A percentile compares a stretch with the other conserved stretches of the same genome.
Evolutionary conservation across 2,797 vertebrate species (phyloP).

Genomic region (Sarcoramphus papa): DNA sequence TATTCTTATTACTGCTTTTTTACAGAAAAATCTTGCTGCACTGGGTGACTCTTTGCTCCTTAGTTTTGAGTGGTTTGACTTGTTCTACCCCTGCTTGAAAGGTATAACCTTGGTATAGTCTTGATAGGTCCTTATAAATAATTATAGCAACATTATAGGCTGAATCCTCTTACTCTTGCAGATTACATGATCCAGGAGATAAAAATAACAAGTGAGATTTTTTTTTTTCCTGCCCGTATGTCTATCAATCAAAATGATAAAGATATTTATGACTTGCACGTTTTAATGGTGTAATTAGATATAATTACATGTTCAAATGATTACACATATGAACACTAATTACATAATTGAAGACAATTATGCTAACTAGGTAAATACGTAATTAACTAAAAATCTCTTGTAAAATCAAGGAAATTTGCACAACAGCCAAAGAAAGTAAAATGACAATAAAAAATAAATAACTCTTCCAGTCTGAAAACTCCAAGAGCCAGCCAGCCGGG

Average conservation of each 20-base stretch:
- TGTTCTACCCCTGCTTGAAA: background rate
- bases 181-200: background rate
- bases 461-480: background rate
- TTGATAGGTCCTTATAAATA: background rate
- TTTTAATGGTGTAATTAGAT: slow-evolving; percentile 61
- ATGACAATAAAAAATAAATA: background rate
- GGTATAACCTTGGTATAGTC: background rate
- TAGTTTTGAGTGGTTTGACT: accelerated
- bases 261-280: slow-evolving; percentile 59
- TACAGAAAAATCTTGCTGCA: background rate
- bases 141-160: background rate
- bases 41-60: background rate
- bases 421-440: background rate
- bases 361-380: slow-evolving; percentile 59
- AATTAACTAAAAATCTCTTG: slow-evolving; percentile 39
- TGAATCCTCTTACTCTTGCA: background rate
- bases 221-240: background rate
- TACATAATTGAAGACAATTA: slow-evolving; percentile 62
- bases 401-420: slow-evolving; percentile 37
- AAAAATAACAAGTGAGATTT: slow-evolving; percentile 4
- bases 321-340: slow-evolving; percentile 68
- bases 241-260: slow-evolving; percentile 45
- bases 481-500: accelerated
- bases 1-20: background rate
- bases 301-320: slow-evolving; percentile 68